Base-by-base conservation (phyloP, 2,888 invertebrate genomes). In the Campoplex capitator region DNA sequence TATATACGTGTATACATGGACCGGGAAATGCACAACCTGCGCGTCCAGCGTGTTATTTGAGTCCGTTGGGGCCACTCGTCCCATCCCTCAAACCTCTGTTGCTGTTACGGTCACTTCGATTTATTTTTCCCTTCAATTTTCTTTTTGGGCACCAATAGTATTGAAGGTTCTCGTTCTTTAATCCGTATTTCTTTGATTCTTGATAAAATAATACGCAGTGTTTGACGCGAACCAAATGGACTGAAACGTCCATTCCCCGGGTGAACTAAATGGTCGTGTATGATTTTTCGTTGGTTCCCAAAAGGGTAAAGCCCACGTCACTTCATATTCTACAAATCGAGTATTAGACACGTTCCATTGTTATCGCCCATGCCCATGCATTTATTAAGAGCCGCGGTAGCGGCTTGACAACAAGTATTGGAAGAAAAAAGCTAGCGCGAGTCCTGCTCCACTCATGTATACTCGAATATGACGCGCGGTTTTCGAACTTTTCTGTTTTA, bases 21-120 rank as follows among this genome's bases (percentile, higher is more conserved):
- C 54, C 51, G 54, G n/a, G 35, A n/a, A n/a, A 58, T 28, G 58
- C 58, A 62, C 75, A 54, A 45, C 76, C 65, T 48, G 48, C 28
- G 38, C 28, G 48, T 45, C 71, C 42, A 85, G 38, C 54, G 76
- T 65, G 54, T 65, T 56, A 67, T 38, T 71, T 42, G 80, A 76
- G 78, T 32, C 80, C 35, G 73, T 81, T 58, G 67, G 45, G 56
- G 68, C 51, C 35, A 67, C 35, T 67, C 65, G 62, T 48, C 58
- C 35, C 58, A n/a, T 35, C 32, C 42, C 54, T 76, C 48, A 3
- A 45, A 16, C 11, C 45, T 45, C 45, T 13, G 11, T 45, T 48
- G 9, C 62, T 58, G 76, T 48, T 32, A 56, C 23, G 38, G 11
- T 38, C 56, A n/a, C 38, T 42, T 11, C 42, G 23, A n/a, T 65